phyloP scores from a whole-genome alignment of 2,797 vertebrate genomes.

The Cetoscarus ocellatus region DNA sequence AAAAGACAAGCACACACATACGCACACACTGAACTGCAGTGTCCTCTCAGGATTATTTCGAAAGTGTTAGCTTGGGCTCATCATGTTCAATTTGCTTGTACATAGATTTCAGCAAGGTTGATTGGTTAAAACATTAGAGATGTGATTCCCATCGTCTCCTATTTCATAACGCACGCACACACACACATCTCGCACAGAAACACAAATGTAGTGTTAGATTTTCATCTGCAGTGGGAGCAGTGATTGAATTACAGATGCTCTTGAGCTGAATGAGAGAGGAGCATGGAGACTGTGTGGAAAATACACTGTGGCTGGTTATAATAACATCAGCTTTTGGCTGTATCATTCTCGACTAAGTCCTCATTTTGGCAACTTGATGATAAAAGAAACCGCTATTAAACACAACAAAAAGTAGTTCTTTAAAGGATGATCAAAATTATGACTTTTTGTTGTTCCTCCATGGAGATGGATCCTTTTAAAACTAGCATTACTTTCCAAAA shows the following conservation, averaged over 20 bases:
- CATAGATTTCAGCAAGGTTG: conserved; percentile 57
- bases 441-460: too few relatives aligned
- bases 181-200: neutral
- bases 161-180: neutral
- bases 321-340: conserved; percentile 51
- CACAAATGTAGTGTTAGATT: conserved; percentile 28
- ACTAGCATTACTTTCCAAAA: too few relatives aligned
- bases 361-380: conserved; percentile 22
- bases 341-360: conserved; percentile 12
- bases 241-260: conserved; percentile 74
- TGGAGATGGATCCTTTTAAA: too few relatives aligned
- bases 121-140: conserved; percentile 66
- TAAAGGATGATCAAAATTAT: too few relatives aligned
- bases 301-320: conserved; percentile 62
- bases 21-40: conserved; percentile 11
- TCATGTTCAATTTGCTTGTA: conserved; percentile 64
- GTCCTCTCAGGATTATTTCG: conserved; percentile 36
- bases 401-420: neutral
- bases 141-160: conserved; percentile 19
- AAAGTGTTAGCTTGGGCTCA: conserved; percentile 36
- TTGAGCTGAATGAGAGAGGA: conserved; percentile 68
- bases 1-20: conserved; percentile 18
- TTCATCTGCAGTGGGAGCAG: conserved; percentile 39
- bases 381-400: conserved; percentile 2
- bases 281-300: conserved; percentile 57